Evolutionary conservation across 1,140 invertebrate species (phyloP).

Genomic region (Colletes latitarsis): DNA sequence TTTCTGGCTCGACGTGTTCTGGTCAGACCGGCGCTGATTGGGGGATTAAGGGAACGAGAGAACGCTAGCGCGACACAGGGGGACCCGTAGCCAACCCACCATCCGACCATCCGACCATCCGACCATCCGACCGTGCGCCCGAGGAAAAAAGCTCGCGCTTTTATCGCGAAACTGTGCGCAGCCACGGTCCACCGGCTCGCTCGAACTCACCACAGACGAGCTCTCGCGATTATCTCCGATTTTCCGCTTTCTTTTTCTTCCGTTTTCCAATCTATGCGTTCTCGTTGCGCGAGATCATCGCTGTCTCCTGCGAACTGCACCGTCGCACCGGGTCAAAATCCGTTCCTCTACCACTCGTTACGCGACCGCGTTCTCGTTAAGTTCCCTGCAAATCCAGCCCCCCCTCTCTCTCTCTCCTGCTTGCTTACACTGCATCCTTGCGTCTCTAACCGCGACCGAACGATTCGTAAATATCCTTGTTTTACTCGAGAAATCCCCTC

Average conservation of each 20-base stretch:
- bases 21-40: constrained; percentile 6
- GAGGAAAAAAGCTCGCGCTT: background rate
- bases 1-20: constrained; percentile 10
- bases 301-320: background rate
- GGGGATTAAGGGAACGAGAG: constrained; percentile 29
- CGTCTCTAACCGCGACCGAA: no score
- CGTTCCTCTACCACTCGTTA: constrained; percentile 7
- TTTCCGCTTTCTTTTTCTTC: background rate
- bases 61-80: background rate
- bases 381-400: no score
- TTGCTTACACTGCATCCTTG: no score
- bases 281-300: background rate
- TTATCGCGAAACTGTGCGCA: background rate
- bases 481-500: no score
- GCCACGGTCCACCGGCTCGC: background rate
- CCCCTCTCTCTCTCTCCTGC: no score
- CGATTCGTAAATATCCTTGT: no score
- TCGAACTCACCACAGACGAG: background rate
- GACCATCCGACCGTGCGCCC: no score
- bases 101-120: background rate
- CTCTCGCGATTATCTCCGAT: background rate
- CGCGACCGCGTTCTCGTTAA: background rate
- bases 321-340: background rate
- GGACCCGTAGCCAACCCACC: background rate
- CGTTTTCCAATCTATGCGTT: background rate